A percentile compares a stretch with the other conserved stretches of the same genome.
Evolutionary conservation across 2,888 invertebrate genomes (phyloP).

Genomic region (Scaptomyza cyrtandrae): DNA sequence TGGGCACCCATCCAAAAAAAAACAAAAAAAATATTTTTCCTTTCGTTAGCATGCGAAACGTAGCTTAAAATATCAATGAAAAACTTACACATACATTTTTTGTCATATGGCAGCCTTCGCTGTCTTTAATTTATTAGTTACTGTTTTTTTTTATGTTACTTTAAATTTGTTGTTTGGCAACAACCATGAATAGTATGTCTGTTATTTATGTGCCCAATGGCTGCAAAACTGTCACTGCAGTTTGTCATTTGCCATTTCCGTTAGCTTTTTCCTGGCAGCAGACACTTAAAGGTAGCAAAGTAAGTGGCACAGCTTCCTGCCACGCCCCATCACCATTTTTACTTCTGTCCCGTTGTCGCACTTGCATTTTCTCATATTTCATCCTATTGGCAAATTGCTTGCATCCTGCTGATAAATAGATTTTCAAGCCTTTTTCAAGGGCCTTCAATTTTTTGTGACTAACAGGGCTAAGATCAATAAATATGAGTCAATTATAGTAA

Average conservation of each 20-base stretch:
- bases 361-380: slow-evolving; percentile 61
- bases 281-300: slow-evolving; percentile 48
- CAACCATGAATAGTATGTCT: slow-evolving; percentile 34
- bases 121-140: slow-evolving; percentile 1
- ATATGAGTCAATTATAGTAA: slow-evolving; percentile 8
- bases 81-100: slow-evolving; percentile 36
- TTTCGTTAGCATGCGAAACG: slow-evolving; percentile 57
- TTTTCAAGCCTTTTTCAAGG: slow-evolving; percentile 34
- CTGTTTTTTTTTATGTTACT: background rate
- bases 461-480: slow-evolving; percentile 29
- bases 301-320: slow-evolving; percentile 49
- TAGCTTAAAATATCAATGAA: slow-evolving; percentile 45
- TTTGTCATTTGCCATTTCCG: slow-evolving; percentile 47
- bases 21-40: slow-evolving; percentile 36
- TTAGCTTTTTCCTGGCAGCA: slow-evolving; percentile 46
- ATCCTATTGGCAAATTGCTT: slow-evolving; percentile 69
- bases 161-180: slow-evolving; percentile 27
- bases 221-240: slow-evolving; percentile 31
- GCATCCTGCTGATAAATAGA: slow-evolving; percentile 67
- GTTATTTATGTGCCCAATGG: slow-evolving; percentile 52
- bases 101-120: slow-evolving; percentile 48
- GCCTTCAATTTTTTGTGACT: slow-evolving; percentile 8
- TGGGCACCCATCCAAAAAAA: slow-evolving; percentile 30
- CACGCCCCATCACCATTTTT: slow-evolving; percentile 13
- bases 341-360: slow-evolving; percentile 6